Base-by-base conservation (phyloP, 2,113 vertebrate species). In the Pollimyrus isidori region DNA sequence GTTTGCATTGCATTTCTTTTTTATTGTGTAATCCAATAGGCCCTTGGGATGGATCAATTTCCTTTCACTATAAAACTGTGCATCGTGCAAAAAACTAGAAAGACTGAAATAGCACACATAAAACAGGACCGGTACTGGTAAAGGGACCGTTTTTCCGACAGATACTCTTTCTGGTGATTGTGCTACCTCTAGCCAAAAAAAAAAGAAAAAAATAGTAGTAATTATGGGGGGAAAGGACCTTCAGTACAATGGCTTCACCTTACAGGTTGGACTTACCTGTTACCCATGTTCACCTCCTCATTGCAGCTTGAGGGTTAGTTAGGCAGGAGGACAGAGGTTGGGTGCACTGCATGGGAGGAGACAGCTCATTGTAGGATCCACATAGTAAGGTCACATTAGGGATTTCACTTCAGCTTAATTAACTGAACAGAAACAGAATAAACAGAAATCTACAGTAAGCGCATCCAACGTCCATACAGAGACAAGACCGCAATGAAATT, bases 11-110 rank as follows among this genome's bases (percentile, higher is more conserved):
- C 85, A 87, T 87, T 87, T 53, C 23, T 39, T 39, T 87, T 35
- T 87, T 87, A 86, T 86, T 86, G n/a, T 35, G 50, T 53, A 56
- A 87, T 87, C 26, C 85, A 21, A 50, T 19, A 53, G 85, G 15
- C 23, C 85, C 85, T 56, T 53, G 50, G 50, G 85, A 87, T 0
- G 21, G 49, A 87, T 87, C 85, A 52, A 87, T 30, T 87, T 53
- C 85, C 85, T 87, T 87, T 87, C 49, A 87, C 3, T 26, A 86
- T 45, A 87, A 53, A 86, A 87, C 26, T 87, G 49, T 53, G n/a
- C 48, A 53, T 87, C 53, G 85, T 87, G 85, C 26, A 53, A 19
- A 19, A 87, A 56, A 52, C 48, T 30, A 35, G 85, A 87, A 53
- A 52, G 49, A 87, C 85, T 53, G 7, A 87, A 87, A 53, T 87